Evolutionary conservation across 2,797 vertebrate species (phyloP).

Genomic region (Myripristis murdjan): DNA sequence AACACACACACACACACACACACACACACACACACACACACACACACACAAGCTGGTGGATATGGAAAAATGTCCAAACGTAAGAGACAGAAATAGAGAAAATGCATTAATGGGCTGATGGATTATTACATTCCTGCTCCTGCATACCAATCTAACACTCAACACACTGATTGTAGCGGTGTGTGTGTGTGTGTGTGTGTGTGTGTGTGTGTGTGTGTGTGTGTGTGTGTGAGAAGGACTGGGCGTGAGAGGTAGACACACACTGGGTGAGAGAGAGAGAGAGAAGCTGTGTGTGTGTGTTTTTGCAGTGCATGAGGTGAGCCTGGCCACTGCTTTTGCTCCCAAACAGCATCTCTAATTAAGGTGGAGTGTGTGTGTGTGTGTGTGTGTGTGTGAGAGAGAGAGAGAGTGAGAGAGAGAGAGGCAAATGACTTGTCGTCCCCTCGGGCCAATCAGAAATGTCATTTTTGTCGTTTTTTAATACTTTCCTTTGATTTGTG

Average conservation of each 20-base stretch:
- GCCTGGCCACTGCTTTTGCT: conserved; percentile 30
- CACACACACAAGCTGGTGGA: no score
- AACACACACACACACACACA: no score
- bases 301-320: no score
- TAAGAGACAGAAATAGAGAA: not conserved
- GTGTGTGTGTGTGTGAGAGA: not conserved
- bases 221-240: not conserved
- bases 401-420: not conserved
- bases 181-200: no score
- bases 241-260: not conserved
- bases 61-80: no score
- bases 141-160: conserved; percentile 30
- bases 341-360: conserved; percentile 43
- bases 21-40: no score
- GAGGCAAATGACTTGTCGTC: no score
- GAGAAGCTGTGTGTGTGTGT: no score
- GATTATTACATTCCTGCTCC: not conserved
- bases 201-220: not conserved
- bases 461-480: no score
- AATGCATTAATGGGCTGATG: conserved; percentile 10
- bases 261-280: not conserved
- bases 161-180: not conserved
- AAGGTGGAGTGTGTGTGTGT: conserved; percentile 14
- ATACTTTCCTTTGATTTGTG: no score
- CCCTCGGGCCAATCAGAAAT: no score